Evolutionary conservation across 2,113 vertebrate species (phyloP), one percentile per base, ranked within the genome.

Genomic region (Lophochroa leadbeateri): DNA sequence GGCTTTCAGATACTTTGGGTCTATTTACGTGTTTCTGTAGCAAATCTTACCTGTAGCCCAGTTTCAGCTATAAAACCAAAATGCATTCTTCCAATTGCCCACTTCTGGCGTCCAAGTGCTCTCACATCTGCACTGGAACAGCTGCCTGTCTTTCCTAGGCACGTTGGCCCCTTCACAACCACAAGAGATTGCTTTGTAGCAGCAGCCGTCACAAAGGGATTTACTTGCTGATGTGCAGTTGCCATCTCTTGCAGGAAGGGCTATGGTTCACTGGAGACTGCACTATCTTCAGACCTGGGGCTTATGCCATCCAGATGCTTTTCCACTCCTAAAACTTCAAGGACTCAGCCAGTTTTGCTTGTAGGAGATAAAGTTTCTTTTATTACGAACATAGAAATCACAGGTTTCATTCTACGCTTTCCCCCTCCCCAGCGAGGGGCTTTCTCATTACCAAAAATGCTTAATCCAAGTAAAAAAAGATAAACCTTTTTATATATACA

Each of bases 31-130:
- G 9, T 47, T 72, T 84, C 35, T 68, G 4, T 2, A 76, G 18
- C 50, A 31, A 39, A 44, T 70, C 67, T n/a, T 58, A 80, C 72
- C 85, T 24, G 25, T 13, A 69, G 76, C 39, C 25, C 55, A 10
- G 39, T 74, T 96, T 81, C 58, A 57, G 67, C 57, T 75, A 8
- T 2, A 65, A 81, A 95, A 27, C 35, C 29, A 6, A 74, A 43
- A 61, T 1, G 7, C 6, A 4, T 69, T 47, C 10, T 17, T 65
- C 60, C 10, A 11, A 1, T 67, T 83, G 52, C 86, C 96, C 97
- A 98, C 23, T 97, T 68, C 75, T 31, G 17, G 63, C 74, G 89
- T 82, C 89, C 69, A 39, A 91, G 97, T 53, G 97, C 97, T 64
- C 27, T 46, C 58, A 24, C 78, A 35, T 3, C 65, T 1, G 1